Evolutionary conservation across 2,888 invertebrate species (phyloP).

Genomic region (Galerucella calmariensis): DNA sequence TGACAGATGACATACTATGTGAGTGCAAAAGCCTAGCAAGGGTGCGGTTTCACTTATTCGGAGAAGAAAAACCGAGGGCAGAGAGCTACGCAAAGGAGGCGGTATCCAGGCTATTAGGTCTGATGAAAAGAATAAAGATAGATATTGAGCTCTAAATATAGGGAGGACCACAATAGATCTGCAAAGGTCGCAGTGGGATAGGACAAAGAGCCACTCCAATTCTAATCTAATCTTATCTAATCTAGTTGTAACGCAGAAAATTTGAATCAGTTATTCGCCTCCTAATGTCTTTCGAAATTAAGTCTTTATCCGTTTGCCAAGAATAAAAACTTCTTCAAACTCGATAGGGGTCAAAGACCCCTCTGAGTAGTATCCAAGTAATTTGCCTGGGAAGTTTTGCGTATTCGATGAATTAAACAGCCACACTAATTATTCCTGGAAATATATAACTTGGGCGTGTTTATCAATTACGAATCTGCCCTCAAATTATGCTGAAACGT

Average conservation of each 20-base stretch:
- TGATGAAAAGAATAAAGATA: no score
- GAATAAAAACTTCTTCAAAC: neutral
- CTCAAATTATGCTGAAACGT: conserved; percentile 20
- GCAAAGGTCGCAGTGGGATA: no score
- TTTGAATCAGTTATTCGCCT: neutral
- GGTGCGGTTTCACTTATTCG: no score
- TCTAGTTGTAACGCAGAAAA: neutral
- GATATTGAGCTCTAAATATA: no score
- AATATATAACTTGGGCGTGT: conserved; percentile 20
- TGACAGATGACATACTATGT: no score
- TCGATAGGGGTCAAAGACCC: neutral
- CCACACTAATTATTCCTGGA: conserved; percentile 22
- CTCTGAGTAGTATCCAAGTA: conserved; percentile 15
- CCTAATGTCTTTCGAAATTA: neutral
- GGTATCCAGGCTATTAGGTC: no score
- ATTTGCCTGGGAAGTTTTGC: conserved; percentile 24
- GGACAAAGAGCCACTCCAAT: no score
- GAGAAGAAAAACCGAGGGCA: no score
- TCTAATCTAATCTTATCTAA: no score
- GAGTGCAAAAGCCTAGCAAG: no score
- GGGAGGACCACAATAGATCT: no score
- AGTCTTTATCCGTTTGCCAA: conserved; percentile 3
- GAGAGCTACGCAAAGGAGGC: no score
- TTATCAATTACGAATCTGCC: conserved; percentile 25
- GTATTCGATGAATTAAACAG: conserved; percentile 24